A percentile compares a stretch with the other conserved stretches of the same genome.
Conservation (phyloP, 2,888 invertebrate genomes). For the Octonoba sinensis region DNA sequence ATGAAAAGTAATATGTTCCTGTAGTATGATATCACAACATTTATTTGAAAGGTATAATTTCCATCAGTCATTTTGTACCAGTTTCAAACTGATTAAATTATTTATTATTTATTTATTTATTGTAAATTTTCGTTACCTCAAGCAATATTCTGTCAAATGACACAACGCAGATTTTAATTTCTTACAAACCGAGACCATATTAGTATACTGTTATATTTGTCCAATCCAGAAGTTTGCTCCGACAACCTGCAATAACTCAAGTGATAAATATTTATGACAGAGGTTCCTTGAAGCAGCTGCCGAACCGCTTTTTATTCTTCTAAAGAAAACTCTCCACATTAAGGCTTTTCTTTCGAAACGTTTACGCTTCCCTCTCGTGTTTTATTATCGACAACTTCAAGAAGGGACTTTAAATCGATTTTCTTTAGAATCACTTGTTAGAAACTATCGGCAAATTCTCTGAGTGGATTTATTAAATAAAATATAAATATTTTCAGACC, state of each 20-base stretch:
- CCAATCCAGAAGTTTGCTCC: too few relatives aligned
- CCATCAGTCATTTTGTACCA: too few relatives aligned
- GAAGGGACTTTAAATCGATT: constrained; percentile 24
- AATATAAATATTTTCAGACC: constrained; percentile 4
- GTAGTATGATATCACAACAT: too few relatives aligned
- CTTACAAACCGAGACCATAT: too few relatives aligned
- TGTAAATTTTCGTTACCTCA: too few relatives aligned
- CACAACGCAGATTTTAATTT: too few relatives aligned
- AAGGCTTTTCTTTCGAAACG: constrained; percentile 18
- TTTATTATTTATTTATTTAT: too few relatives aligned
- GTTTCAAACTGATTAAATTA: too few relatives aligned
- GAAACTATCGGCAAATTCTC: constrained; percentile 13
- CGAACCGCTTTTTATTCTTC: constrained; percentile 32
- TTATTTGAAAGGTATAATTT: too few relatives aligned
- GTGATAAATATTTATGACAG: constrained; percentile 46
- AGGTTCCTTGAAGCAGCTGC: constrained; percentile 36
- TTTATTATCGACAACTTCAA: constrained; percentile 7
- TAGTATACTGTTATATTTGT: too few relatives aligned
- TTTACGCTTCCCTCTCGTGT: constrained; percentile 9
- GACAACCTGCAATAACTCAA: neutral
- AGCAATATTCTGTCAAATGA: too few relatives aligned
- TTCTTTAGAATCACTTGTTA: constrained; percentile 41
- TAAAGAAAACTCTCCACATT: constrained; percentile 15
- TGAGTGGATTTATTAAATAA: constrained; percentile 12
- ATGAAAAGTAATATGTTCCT: too few relatives aligned